phyloP scores from a whole-genome alignment of 1,140 invertebrate genomes.

The Ctenoplectra terminalis region DNA sequence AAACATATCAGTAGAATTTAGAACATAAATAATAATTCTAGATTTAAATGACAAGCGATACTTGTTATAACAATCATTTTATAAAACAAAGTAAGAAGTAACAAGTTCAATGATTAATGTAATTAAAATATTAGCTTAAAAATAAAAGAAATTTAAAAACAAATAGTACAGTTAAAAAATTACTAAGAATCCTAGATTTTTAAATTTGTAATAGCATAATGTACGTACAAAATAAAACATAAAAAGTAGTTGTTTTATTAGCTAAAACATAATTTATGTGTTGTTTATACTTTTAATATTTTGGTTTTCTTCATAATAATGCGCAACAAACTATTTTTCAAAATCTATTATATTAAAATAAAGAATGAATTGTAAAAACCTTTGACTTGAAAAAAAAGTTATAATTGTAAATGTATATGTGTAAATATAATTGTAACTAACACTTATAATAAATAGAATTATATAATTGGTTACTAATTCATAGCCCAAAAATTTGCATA shows the following conservation, averaged over 20 bases:
- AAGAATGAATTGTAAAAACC: neutral
- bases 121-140: neutral
- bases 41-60: too few relatives aligned
- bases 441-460: constrained; percentile 4
- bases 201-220: too few relatives aligned
- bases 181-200: neutral
- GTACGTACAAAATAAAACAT: too few relatives aligned
- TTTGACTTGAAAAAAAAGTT: neutral
- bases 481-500: neutral
- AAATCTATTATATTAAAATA: neutral
- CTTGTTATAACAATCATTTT: neutral
- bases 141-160: neutral
- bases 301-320: neutral
- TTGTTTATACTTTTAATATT: neutral
- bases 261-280: neutral
- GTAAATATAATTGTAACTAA: neutral
- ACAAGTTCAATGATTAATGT: neutral
- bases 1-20: too few relatives aligned
- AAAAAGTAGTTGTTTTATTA: neutral
- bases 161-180: neutral
- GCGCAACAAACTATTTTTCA: neutral
- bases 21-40: too few relatives aligned
- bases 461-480: neutral
- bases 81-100: neutral
- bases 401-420: too few relatives aligned